A percentile compares a stretch with the other conserved stretches of the same genome.
These are phyloP conservation scores for Chascanopsetta lugubris DNA, from an alignment of 2,113 vertebrate genomes.

Conservation along the genomic window DNA sequence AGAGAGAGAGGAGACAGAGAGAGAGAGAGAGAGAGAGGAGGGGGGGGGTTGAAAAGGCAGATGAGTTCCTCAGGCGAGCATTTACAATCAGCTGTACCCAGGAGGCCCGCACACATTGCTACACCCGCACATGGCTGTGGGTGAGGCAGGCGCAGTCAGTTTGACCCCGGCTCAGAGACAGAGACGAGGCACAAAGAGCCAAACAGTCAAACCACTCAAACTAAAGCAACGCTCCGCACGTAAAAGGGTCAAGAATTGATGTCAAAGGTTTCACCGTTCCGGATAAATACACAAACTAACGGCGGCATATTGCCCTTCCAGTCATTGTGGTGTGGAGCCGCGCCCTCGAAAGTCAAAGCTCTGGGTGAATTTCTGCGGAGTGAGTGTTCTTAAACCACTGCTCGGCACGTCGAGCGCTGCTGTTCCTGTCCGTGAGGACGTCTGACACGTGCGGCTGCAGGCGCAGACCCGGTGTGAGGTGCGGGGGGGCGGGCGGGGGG, in stretches of 20 bases:
- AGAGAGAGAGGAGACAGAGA: slow-evolving; percentile 19
- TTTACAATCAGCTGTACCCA: slow-evolving; percentile 59
- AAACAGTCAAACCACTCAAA: not conserved
- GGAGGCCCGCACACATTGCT: slow-evolving; percentile 46
- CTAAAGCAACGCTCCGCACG: too few relatives aligned
- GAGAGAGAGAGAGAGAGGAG: slow-evolving; percentile 12
- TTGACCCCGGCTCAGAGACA: slow-evolving; percentile 60
- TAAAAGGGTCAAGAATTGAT: not conserved
- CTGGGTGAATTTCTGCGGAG: not conserved
- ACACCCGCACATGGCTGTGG: slow-evolving; percentile 20
- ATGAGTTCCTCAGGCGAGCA: slow-evolving; percentile 47
- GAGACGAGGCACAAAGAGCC: too few relatives aligned
- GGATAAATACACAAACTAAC: not conserved
- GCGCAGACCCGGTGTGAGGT: not conserved
- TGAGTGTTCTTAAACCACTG: not conserved
- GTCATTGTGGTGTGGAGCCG: not conserved
- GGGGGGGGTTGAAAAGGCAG: slow-evolving; percentile 37
- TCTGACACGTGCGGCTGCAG: not conserved
- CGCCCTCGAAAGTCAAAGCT: not conserved
- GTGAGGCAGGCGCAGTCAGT: slow-evolving; percentile 42
- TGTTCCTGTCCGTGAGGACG: not conserved
- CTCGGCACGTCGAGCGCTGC: not conserved
- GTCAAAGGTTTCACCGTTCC: not conserved
- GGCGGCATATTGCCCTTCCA: not conserved
- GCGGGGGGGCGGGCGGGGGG: not conserved